phyloP scores from a whole-genome alignment of 2,888 invertebrate species.

The Cinara cedri region DNA sequence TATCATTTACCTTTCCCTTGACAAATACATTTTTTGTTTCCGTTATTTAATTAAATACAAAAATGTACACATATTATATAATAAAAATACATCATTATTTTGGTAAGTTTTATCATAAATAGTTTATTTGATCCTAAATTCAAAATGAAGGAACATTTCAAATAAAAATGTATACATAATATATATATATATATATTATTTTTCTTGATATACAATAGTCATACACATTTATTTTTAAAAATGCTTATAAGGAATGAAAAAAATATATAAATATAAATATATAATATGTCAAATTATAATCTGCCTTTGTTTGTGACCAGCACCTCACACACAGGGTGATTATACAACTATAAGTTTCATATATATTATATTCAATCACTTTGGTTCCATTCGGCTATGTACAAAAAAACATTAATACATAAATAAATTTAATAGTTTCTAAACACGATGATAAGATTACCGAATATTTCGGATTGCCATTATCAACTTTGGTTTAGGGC shows the following conservation, averaged over 20 bases:
- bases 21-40: neutral
- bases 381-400: constrained; percentile 52
- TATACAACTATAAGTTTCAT: constrained; percentile 41
- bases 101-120: neutral
- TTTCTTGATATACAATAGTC: constrained; percentile 11
- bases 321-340: constrained; percentile 47
- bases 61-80: constrained; percentile 1
- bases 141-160: constrained; percentile 31
- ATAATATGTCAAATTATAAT: constrained; percentile 36
- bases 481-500: constrained; percentile 55
- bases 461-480: constrained; percentile 26
- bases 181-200: constrained; percentile 18
- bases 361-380: constrained; percentile 44
- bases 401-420: constrained; percentile 49
- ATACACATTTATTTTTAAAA: constrained; percentile 22
- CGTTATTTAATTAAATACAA: constrained; percentile 26
- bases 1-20: neutral
- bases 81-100: constrained; percentile 13
- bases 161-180: constrained; percentile 24
- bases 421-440: constrained; percentile 55
- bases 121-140: constrained; percentile 27
- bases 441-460: constrained; percentile 48
- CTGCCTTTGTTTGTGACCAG: constrained; percentile 52
- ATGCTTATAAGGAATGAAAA: constrained; percentile 35
- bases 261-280: constrained; percentile 19